Evolutionary conservation across 2,113 vertebrate species (phyloP).

Genomic region (Triplophysa tibetana): DNA sequence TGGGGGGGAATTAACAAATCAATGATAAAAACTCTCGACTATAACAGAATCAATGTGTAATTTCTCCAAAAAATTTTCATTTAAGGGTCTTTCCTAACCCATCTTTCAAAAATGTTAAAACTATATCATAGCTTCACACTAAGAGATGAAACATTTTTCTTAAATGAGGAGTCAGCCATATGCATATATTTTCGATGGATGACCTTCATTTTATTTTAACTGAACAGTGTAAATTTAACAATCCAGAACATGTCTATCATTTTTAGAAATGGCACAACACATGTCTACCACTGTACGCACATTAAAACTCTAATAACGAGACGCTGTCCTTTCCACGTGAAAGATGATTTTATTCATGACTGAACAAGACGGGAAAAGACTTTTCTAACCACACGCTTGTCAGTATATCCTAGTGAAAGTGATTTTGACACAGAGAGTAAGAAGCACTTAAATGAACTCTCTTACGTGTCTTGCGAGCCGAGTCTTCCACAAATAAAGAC

Average conservation of each 20-base stretch:
- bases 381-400: neutral
- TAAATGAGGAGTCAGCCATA: no score
- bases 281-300: neutral
- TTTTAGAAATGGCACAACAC: neutral
- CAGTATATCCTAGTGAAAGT: neutral
- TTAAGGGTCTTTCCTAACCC: no score
- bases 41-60: no score
- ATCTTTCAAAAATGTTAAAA: no score
- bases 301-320: neutral
- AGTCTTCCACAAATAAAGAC: conserved; percentile 94
- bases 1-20: no score
- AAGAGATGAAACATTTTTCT: no score
- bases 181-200: no score
- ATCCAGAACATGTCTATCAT: neutral
- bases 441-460: neutral
- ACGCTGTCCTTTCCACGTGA: conserved; percentile 3
- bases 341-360: neutral
- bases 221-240: conserved; percentile 7
- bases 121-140: no score
- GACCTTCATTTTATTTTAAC: neutral
- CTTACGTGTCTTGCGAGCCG: conserved; percentile 93
- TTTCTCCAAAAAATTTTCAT: no score
- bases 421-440: neutral
- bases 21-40: no score
- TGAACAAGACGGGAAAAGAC: neutral